Evolutionary conservation across 2,888 invertebrate species (phyloP), one percentile per base, ranked within the genome.

Genomic region (Limenitis camilla): DNA sequence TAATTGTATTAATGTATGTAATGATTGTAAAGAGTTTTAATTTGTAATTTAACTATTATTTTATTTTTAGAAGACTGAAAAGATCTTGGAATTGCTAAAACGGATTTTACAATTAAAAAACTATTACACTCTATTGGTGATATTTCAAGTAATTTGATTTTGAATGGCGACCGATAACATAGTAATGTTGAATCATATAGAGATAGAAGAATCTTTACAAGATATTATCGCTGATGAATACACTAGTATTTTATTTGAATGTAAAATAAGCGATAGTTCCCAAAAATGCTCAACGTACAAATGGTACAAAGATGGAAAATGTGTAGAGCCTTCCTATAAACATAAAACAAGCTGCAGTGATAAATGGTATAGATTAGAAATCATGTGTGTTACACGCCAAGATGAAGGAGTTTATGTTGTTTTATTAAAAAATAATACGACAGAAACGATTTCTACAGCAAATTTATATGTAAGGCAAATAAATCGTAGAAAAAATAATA

Each of bases 391-490:
- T 1, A 44, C 35, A n/a, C n/a, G 27, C 3, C 44, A 53, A 6
- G 71, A 72, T 48, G 60, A 65, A 29, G 71, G 71, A 2, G 40
- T 68, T 5, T 72, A 72, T 45, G 49, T 52, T 27, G 30, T 69
- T 7, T 42, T 65, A 42, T 58, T 64, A 47, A 53, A 51, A 43
- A 56, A 61, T 45, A 42, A 38, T 32, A 28, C 5, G 6, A 47
- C 42, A 5, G 51, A 57, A 45, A 46, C 58, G 36, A 60, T 60
- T 49, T 59, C 65, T 6, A 62, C 61, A 51, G 66, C 63, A 11
- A 61, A 54, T 40, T 52, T 72, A 38, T 65, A 63, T 47, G 65
- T 69, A 1, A 59, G 49, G 33, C 47, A 56, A n/a, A 44, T 33
- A 44, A 55, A 39, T 35, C 32, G 35, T 35, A 49, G 46, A 8